Conservation (phyloP, 2,888 invertebrate genomes). For the Hypsopygia costalis region DNA sequence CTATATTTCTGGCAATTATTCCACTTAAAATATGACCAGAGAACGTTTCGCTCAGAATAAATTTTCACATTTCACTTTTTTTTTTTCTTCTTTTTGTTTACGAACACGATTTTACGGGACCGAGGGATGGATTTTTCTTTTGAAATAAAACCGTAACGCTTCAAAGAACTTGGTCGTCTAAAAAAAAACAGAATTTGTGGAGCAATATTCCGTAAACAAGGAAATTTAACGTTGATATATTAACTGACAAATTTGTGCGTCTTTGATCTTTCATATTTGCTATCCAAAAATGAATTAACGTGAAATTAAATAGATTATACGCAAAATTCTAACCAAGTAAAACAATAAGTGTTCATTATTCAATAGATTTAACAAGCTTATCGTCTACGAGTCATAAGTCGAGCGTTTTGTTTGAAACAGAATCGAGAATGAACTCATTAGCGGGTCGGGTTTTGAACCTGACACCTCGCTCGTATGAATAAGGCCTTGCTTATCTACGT, state of each 20-base stretch:
- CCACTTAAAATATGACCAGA: conserved; percentile 31
- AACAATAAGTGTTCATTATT: background rate
- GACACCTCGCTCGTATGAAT: background rate
- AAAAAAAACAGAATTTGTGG: conserved; percentile 14
- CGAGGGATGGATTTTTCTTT: conserved; percentile 18
- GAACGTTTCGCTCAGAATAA: conserved; percentile 21
- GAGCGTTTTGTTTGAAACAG: conserved; percentile 6
- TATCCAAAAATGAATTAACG: conserved; percentile 4
- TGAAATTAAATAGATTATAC: conserved; percentile 2
- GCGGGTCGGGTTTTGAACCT: background rate
- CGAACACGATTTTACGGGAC: conserved; percentile 21
- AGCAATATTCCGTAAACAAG: background rate
- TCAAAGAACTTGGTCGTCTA: conserved; percentile 8
- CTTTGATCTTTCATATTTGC: too few species aligned
- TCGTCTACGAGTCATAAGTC: conserved; percentile 1
- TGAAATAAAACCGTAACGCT: conserved; percentile 17
- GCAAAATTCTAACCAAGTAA: too few species aligned
- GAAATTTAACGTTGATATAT: background rate
- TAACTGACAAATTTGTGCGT: background rate
- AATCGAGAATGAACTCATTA: conserved; percentile 15
- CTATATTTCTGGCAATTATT: conserved; percentile 34
- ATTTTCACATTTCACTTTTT: conserved; percentile 32
- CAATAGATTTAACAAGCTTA: conserved; percentile 8
- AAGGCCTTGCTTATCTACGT: background rate
- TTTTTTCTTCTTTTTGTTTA: conserved; percentile 28